A percentile compares a stretch with the other conserved stretches of the same genome.
These are phyloP conservation scores for Tromatobia lineatoria DNA, from an alignment of 2,888 invertebrate species.

Conservation along the genomic window DNA sequence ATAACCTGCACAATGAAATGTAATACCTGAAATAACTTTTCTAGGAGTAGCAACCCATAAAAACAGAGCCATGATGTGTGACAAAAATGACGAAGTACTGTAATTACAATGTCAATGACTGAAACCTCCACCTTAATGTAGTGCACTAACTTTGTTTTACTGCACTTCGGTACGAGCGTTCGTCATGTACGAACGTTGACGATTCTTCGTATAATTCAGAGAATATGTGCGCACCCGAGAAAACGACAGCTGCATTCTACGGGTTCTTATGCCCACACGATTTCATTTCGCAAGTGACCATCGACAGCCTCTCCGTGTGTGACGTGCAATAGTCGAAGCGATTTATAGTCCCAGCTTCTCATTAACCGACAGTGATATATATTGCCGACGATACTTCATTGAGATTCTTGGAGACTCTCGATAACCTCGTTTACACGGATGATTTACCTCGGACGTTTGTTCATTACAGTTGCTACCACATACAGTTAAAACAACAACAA, in stretches of 20 bases:
- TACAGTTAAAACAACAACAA: neutral
- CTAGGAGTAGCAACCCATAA: neutral
- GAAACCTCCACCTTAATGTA: neutral
- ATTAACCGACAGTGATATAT: constrained; percentile 45
- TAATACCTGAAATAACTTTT: neutral
- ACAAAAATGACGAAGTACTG: neutral
- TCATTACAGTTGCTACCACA: constrained; percentile 15
- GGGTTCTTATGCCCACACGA: constrained; percentile 51
- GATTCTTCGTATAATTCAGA: constrained; percentile 58
- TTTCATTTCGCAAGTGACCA: constrained; percentile 61
- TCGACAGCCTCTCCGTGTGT: constrained; percentile 52
- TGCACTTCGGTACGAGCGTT: constrained; percentile 4
- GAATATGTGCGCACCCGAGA: constrained; percentile 37
- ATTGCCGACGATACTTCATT: constrained; percentile 53
- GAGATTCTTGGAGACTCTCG: constrained; percentile 48
- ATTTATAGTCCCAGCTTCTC: constrained; percentile 59
- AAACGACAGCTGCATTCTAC: constrained; percentile 60
- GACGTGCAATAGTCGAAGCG: constrained; percentile 53
- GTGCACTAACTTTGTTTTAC: constrained; percentile 13
- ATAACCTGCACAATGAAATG: neutral
- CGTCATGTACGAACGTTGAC: constrained; percentile 22
- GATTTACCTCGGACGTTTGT: constrained; percentile 42
- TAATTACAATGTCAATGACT: constrained; percentile 15
- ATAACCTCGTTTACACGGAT: constrained; percentile 54
- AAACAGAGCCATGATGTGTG: neutral